phyloP scores from a whole-genome alignment of 2,113 vertebrate genomes.

The Oryzias celebensis region DNA sequence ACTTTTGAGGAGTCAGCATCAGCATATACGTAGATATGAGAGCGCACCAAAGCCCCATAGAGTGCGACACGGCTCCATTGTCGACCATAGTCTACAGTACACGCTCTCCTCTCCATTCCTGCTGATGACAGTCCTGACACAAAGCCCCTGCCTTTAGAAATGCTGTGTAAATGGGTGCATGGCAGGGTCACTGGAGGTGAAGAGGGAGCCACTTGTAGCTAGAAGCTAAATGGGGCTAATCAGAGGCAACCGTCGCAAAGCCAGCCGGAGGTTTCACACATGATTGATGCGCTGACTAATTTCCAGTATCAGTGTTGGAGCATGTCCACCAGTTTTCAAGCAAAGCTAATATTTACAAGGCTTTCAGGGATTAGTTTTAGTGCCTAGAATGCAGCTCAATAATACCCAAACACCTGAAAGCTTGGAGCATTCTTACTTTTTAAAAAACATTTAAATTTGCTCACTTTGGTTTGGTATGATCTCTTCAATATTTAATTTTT shows the following conservation, averaged over 20 bases:
- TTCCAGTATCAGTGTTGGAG: not conserved
- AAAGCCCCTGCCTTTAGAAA: slow-evolving; percentile 55
- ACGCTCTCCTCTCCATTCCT: slow-evolving; percentile 52
- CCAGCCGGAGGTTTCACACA: too few relatives aligned
- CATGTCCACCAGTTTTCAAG: not conserved
- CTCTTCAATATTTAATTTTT: too few relatives aligned
- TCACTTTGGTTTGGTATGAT: too few relatives aligned
- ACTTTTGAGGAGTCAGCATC: slow-evolving; percentile 46
- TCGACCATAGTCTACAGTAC: slow-evolving; percentile 25
- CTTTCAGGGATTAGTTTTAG: not conserved
- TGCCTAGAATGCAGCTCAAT: slow-evolving; percentile 1
- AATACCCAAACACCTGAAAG: too few relatives aligned
- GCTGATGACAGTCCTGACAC: slow-evolving; percentile 68
- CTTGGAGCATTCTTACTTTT: not conserved
- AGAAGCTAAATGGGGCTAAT: slow-evolving; percentile 19
- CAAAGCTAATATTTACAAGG: slow-evolving; percentile 1
- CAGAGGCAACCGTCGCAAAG: slow-evolving; percentile 9
- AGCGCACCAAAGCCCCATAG: slow-evolving; percentile 28
- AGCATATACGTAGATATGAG: slow-evolving; percentile 17
- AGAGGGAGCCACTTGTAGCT: slow-evolving; percentile 26
- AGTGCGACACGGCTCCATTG: slow-evolving; percentile 59
- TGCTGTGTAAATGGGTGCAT: slow-evolving; percentile 51
- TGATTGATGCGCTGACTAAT: slow-evolving; percentile 4
- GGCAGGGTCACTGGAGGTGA: slow-evolving; percentile 54
- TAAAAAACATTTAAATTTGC: not conserved